phyloP scores from a whole-genome alignment of 2,888 invertebrate species.

The Cryptocheilus praepositus region DNA sequence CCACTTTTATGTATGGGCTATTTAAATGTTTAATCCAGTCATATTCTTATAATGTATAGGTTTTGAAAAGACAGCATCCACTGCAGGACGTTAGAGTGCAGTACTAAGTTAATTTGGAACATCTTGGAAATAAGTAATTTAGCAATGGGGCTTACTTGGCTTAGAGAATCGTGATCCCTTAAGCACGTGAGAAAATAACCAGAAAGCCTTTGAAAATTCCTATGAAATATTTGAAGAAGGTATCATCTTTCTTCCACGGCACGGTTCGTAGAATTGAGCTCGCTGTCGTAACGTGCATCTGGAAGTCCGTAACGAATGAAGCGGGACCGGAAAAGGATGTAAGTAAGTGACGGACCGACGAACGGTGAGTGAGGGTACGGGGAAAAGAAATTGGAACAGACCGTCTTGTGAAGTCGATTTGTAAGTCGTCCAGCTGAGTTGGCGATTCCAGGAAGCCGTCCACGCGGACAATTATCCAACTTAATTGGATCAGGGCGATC shows the following conservation, averaged over 20 bases:
- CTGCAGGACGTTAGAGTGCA: no score
- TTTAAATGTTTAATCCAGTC: no score
- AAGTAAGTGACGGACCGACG: not conserved
- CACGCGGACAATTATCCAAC: constrained; percentile 24
- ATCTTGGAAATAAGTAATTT: no score
- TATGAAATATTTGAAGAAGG: constrained; percentile 24
- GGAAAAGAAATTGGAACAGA: constrained; percentile 9
- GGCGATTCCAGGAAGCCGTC: constrained; percentile 34
- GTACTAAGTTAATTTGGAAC: no score
- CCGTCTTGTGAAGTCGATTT: constrained; percentile 27
- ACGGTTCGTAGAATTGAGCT: constrained; percentile 26
- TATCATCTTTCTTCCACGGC: constrained; percentile 17
- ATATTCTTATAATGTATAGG: no score
- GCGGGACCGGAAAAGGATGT: constrained; percentile 37
- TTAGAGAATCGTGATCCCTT: not conserved
- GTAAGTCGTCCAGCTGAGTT: constrained; percentile 24
- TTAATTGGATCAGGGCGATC: constrained; percentile 5
- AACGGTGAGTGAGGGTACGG: constrained; percentile 21
- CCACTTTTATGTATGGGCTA: no score
- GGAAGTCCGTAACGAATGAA: constrained; percentile 42
- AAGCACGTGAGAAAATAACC: constrained; percentile 2
- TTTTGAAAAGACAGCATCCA: no score
- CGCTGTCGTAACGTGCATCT: constrained; percentile 31
- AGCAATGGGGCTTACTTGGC: no score
- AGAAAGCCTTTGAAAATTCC: constrained; percentile 17